Evolutionary conservation across 2,797 vertebrate genomes (phyloP), one percentile per base, ranked within the genome.

Genomic region (Darevskia nairensis): DNA sequence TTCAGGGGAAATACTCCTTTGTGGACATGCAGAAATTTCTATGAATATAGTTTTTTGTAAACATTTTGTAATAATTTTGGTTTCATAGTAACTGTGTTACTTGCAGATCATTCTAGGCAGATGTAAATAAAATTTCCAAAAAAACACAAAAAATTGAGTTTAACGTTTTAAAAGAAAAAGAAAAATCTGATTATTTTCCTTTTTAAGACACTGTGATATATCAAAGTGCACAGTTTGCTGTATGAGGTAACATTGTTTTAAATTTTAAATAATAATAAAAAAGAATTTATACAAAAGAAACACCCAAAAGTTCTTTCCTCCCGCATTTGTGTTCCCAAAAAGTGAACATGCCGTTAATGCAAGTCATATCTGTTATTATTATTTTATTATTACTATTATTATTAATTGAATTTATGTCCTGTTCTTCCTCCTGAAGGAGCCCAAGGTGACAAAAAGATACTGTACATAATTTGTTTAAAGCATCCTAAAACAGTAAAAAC

Each of bases 161-260:
- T 29, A 94, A 86, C 82, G 85, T 90, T 95, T 94, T 95, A 94
- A 96, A 96, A 95, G 64, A 96, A 94, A 95, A 96, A 96, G 50
- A 55, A 94, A 95, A 94, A 94, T 96, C 96, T 94, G 95, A 98
- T 98, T 98, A 98, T 98, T 99, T 99, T 98, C 96, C 97, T 98
- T 99, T 98, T 98, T 98, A 98, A 98, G 97, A 98, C 98, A 99
- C 98, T 99, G 98, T 99, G 98, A 99, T 98, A 98, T 98, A 98
- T 98, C 98, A 94, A 98, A 98, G 98, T 99, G 98, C 99, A 99
- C 98, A 99, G 98, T 98, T 99, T 99, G 98, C 98, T 98, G 98
- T 99, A 98, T 98, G 98, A 96, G 97, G 98, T 99, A 98, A 98
- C 98, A 98, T 98, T 98, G 97, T 98, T 98, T 97, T 97, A 97